A percentile compares a stretch with the other conserved stretches of the same genome.
Evolutionary conservation across 2,888 invertebrate species (phyloP).

Genomic region (Oxystoma pomonae): DNA sequence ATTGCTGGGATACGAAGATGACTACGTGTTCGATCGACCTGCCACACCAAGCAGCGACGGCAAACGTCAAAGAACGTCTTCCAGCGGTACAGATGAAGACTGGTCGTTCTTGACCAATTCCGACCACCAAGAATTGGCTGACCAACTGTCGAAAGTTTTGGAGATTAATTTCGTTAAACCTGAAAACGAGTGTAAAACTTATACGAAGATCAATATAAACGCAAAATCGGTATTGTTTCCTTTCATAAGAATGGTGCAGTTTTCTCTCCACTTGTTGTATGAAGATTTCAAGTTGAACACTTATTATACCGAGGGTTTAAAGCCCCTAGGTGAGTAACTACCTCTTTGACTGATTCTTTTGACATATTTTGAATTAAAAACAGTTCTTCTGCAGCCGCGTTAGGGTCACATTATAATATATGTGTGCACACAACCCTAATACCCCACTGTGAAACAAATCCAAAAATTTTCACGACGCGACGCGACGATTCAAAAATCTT

Average conservation of each 20-base stretch:
- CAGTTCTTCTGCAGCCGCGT: too few relatives aligned
- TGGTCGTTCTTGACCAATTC: slow-evolving; percentile 60
- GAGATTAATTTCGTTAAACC: slow-evolving; percentile 13
- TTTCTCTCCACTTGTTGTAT: slow-evolving; percentile 81
- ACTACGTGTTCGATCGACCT: slow-evolving; percentile 38
- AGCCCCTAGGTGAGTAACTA: slow-evolving; percentile 49
- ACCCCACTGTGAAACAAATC: too few relatives aligned
- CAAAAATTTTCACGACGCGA: too few relatives aligned
- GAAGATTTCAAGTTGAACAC: slow-evolving; percentile 86
- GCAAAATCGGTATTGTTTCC: slow-evolving; percentile 65
- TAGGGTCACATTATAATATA: too few relatives aligned
- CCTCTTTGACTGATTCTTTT: too few relatives aligned
- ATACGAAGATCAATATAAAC: slow-evolving; percentile 49
- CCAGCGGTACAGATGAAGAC: slow-evolving; percentile 74
- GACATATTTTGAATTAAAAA: too few relatives aligned
- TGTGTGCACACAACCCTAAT: too few relatives aligned
- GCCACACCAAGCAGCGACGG: slow-evolving; percentile 50
- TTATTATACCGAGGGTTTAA: slow-evolving; percentile 62
- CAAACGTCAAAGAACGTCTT: slow-evolving; percentile 77
- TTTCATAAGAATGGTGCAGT: slow-evolving; percentile 70
- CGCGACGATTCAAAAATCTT: too few relatives aligned
- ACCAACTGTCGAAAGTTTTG: slow-evolving; percentile 19
- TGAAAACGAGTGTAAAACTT: slow-evolving; percentile 5
- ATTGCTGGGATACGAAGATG: slow-evolving; percentile 66
- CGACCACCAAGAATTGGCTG: slow-evolving; percentile 22